Evolutionary conservation across 2,888 invertebrate species (phyloP), one percentile per base, ranked within the genome.

Genomic region (Thelaira solivaga): DNA sequence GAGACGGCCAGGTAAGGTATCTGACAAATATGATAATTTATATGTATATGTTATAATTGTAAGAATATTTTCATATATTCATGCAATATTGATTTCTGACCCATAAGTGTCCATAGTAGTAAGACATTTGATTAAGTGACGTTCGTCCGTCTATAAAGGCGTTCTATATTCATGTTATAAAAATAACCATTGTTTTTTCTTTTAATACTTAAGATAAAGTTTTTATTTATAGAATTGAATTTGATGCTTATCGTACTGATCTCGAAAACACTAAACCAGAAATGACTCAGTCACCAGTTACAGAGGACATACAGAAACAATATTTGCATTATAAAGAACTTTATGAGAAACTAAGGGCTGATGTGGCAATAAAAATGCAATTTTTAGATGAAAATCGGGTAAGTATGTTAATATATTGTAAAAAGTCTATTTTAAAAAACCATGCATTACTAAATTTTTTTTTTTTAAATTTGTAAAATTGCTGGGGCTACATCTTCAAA

Each of bases 361-460:
- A 99, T 90, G 97, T 98, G 80, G 93, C 95, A 61, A 95, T 99
- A 85, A 99, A 99, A 90, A 93, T 99, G 89, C 95, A 96, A 89
- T 96, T 99, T 90, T 91, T 99, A 83, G 97, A 99, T 90, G 99
- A 99, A 91, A 99, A 99, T 90, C 92, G 97, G 91, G 97, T 97
- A 90, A 90, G 90, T 45, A 55, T 10, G 13, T 31, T 45, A 43
- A 16, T 18, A 8, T 20, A 6, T 2, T n/a, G 6, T 24, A 43
- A 55, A 34, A 31, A 13, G 0, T 7, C 24, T 24, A 16, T 31
- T 22, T n/a, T 57, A n/a, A n/a, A n/a, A n/a, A n/a, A n/a, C n/a
- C n/a, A n/a, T n/a, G n/a, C n/a, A n/a, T n/a, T n/a, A n/a, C n/a
- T n/a, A n/a, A n/a, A n/a, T n/a, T n/a, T n/a, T n/a, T n/a, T n/a